Evolutionary conservation across 2,113 vertebrate genomes (phyloP), one percentile per base, ranked within the genome.

Genomic region (Saguinus imperator): DNA sequence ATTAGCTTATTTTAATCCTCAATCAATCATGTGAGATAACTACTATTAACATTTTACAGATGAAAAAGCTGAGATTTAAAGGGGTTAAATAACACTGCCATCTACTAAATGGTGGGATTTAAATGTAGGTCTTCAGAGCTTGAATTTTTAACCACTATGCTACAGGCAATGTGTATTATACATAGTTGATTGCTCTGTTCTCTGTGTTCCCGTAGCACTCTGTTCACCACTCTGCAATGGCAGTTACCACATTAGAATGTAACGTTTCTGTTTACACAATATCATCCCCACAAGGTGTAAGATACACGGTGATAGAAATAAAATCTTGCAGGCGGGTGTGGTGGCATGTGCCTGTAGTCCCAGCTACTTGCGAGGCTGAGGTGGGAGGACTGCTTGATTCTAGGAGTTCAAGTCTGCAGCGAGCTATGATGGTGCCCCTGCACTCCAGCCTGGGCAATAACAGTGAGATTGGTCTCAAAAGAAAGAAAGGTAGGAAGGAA

Each of bases 1-100:
- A 77, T 94, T 76, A 52, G 52, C 27, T 94, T 77, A 72, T 92
- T 87, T 76, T 89, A 77, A 87, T 77, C 76, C 35, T 96, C 58
- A 94, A 13, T 87, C 82, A 76, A 83, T 87, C 45, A 66, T 68
- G 27, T 64, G 29, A 64, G 40, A 20, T 95, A 89, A 85, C 3
- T 64, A 83, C 66, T 64, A 75, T 66, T 73, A 58, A 68, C 55
- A 82, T 91, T 94, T 75, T 87, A 68, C 32, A 91, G 55, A 73
- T 70, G n/a, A 35, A 70, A 61, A 94, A 61, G 21, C 20, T 73
- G 52, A 66, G 23, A 57, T 58, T 43, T 80, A 55, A 35, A 94
- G 35, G n/a, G 40, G 48, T 58, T 87, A 94, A 87, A 91, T 50
- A 82, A 61, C 18, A 61, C 79, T 84, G 64, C 40, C 35, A 88